phyloP scores from a whole-genome alignment of 2,113 vertebrate species.

The Stigmatopora argus region DNA sequence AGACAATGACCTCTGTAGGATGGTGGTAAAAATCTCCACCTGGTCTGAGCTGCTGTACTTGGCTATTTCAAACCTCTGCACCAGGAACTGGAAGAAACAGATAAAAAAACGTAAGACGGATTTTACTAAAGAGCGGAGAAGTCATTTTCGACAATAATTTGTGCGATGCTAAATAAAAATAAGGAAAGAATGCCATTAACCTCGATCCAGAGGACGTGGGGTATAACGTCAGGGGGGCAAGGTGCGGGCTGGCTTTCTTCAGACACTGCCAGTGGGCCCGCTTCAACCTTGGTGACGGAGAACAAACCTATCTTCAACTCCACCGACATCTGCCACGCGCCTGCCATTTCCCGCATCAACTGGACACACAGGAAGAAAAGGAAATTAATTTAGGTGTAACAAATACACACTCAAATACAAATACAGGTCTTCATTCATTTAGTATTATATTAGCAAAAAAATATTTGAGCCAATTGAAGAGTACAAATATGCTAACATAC shows the following conservation, averaged over 20 bases:
- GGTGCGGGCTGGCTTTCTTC: conserved; percentile 89
- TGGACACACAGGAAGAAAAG: conserved; percentile 35
- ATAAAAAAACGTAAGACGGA: background rate
- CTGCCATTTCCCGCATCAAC: conserved; percentile 97
- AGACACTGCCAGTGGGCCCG: conserved; percentile 89
- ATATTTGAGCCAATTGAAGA: no score
- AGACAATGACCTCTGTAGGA: conserved; percentile 87
- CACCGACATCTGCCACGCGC: conserved; percentile 96
- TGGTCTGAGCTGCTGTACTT: conserved; percentile 97
- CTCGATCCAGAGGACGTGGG: conserved; percentile 95
- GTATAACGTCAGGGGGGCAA: conserved; percentile 84
- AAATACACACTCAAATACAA: background rate
- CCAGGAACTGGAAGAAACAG: conserved; percentile 76
- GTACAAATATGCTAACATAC: no score
- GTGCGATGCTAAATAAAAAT: background rate
- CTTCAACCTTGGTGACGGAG: conserved; percentile 80
- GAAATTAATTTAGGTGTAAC: background rate
- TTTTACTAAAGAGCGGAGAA: background rate
- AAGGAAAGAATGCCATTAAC: conserved; percentile 56
- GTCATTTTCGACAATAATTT: background rate
- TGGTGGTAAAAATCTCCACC: conserved; percentile 90
- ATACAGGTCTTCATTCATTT: no score
- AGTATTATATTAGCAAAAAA: no score
- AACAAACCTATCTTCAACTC: conserved; percentile 91
- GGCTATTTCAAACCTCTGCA: conserved; percentile 94